phyloP scores from a whole-genome alignment of 2,888 invertebrate genomes.

The Conops quadrifasciatus region DNA sequence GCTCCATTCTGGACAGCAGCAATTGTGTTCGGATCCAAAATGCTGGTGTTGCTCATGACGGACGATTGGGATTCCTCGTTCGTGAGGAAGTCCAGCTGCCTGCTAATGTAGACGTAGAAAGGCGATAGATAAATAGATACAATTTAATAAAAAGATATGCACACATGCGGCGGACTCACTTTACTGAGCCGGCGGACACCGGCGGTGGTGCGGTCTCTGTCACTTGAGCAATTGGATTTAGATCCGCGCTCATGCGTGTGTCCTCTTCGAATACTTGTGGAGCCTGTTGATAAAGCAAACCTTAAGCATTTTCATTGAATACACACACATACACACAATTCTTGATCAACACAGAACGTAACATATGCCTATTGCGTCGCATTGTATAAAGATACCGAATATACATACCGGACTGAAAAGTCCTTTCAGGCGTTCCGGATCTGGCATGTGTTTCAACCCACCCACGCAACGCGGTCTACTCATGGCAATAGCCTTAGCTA shows the following conservation, averaged over 20 bases:
- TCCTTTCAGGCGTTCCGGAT: slow-evolving; percentile 60
- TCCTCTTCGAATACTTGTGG: slow-evolving; percentile 77
- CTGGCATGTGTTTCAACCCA: slow-evolving; percentile 60
- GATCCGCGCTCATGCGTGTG: slow-evolving; percentile 79
- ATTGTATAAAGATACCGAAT: too few relatives aligned
- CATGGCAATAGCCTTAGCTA: slow-evolving; percentile 57
- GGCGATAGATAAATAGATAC: too few relatives aligned
- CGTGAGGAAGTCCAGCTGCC: slow-evolving; percentile 62
- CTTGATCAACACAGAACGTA: too few relatives aligned
- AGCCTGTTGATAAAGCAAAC: slow-evolving; percentile 44
- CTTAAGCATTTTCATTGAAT: not conserved
- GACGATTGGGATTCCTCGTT: slow-evolving; percentile 83
- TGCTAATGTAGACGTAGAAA: too few relatives aligned
- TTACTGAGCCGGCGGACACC: slow-evolving; percentile 40
- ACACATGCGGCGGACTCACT: slow-evolving; percentile 45
- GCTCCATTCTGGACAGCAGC: slow-evolving; percentile 47
- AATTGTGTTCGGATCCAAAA: slow-evolving; percentile 57
- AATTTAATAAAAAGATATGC: too few relatives aligned
- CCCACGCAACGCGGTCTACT: slow-evolving; percentile 61
- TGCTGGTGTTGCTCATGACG: slow-evolving; percentile 73
- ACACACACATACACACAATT: not conserved
- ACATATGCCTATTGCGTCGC: too few relatives aligned
- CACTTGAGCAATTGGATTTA: slow-evolving; percentile 45
- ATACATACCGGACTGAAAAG: slow-evolving; percentile 63
- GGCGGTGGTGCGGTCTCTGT: slow-evolving; percentile 43